Base-by-base conservation (phyloP, 2,888 invertebrate species). In the Druceiella hillmani region DNA sequence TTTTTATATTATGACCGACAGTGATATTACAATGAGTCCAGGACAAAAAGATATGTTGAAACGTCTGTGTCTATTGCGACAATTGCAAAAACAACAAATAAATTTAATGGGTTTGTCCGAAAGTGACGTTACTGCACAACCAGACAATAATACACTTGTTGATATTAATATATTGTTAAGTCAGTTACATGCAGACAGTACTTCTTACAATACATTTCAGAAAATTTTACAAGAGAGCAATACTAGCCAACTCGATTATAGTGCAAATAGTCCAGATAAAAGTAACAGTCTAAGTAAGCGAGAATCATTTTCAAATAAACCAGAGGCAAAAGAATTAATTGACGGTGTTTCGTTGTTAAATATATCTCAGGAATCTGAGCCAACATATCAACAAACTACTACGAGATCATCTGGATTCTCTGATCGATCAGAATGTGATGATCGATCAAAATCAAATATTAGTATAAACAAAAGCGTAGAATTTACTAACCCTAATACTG, bases 261-360 rank as follows among this genome's bases (percentile, higher is more conserved):
- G 60, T 17, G 52, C 41, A 30, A 55, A 55, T 9, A 14, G 7
- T 10, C 34, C 27, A 5, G 40, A 31, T 2, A 38, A 41, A 3
- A 29, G 10, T 36, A 17, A 16, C 14, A 27, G 16, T n/a, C n/a
- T n/a, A n/a, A n/a, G n/a, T n/a, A n/a, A n/a, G n/a, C n/a, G n/a
- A n/a, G n/a, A n/a, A n/a, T n/a, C n/a, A n/a, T n/a, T 55, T 11
- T 52, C 56, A 1, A 50, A 49, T 31, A 62, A 58, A 45, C 50
- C 58, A 35, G 58, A 51, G 41, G 56, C 62, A 43, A 55, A 54
- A 28, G 68, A 72, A 44, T 50, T 67, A 5, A 58, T 73, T 25
- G 70, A 75, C 17, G 71, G 72, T 15, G 58, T 74, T 16, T 59
- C 70, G 2, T 55, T 63, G 1, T 51, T 72, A 13, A 70, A 71